These are phyloP conservation scores for Gyps fulvus DNA, from an alignment of 2,113 vertebrate species.

Conservation along the genomic window DNA sequence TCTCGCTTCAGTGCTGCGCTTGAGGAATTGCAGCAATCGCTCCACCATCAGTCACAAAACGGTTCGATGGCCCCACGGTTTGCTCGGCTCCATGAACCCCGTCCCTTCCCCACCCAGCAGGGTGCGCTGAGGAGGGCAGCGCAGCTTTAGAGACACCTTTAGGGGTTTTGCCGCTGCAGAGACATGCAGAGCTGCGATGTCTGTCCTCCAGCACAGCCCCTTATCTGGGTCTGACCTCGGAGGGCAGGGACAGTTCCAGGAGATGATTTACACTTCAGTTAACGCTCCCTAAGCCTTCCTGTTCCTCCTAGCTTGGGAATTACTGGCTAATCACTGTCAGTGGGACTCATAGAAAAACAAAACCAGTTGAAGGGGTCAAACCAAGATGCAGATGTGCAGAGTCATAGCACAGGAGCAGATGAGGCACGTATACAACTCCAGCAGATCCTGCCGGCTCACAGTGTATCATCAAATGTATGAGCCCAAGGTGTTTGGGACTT, in stretches of 20 bases:
- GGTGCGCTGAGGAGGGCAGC: accelerated
- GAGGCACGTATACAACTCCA: accelerated
- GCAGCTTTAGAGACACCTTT: neutral
- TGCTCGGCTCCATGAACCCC: accelerated
- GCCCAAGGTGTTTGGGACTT: neutral
- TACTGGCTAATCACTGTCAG: accelerated
- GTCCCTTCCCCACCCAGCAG: neutral
- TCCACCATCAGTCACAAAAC: neutral
- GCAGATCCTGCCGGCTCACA: neutral
- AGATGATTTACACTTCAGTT: neutral
- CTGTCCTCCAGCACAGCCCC: neutral
- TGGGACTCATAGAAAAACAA: neutral
- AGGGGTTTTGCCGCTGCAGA: neutral
- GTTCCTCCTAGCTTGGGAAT: neutral
- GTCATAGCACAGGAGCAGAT: neutral
- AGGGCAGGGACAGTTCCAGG: neutral
- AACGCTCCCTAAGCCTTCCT: neutral
- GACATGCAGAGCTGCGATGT: accelerated
- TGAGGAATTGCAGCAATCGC: accelerated
- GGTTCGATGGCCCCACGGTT: accelerated
- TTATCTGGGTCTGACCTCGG: accelerated
- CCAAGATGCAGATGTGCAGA: neutral
- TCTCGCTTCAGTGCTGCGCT: neutral
- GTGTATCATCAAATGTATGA: accelerated
- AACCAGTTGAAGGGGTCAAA: neutral